A percentile compares a stretch with the other conserved stretches of the same genome.
Conservation (phyloP, 2,888 invertebrate genomes). For the Lithophane socia region DNA sequence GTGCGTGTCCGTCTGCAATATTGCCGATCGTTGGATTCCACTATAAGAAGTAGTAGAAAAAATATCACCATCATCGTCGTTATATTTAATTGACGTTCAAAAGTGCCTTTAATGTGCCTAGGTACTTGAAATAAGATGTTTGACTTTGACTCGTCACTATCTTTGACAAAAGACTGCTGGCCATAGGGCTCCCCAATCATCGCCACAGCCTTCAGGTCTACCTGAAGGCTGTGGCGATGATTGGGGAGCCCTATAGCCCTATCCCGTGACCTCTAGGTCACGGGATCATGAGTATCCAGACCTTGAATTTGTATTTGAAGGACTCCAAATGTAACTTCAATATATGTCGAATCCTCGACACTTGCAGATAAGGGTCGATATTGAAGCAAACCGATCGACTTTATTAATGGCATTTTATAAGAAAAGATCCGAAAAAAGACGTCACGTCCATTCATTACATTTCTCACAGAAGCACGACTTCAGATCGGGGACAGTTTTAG, state of each 20-base stretch:
- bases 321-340: background rate
- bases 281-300: background rate
- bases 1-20: no score
- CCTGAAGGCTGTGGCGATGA: no score
- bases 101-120: no score
- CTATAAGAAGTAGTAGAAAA: no score
- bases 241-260: no score
- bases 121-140: no score
- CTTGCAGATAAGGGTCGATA: background rate
- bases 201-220: background rate
- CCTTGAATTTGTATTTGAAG: background rate
- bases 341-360: background rate
- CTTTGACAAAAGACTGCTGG: background rate
- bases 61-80: no score
- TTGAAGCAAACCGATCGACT: background rate
- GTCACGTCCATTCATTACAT: slow-evolving; percentile 45
- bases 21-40: no score
- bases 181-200: background rate
- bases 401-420: slow-evolving; percentile 14
- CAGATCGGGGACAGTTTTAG: slow-evolving; percentile 76
- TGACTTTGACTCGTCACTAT: background rate
- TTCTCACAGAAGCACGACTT: slow-evolving; percentile 49
- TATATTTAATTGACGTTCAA: no score
- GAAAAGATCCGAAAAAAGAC: slow-evolving; percentile 8
- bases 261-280: no score